Evolutionary conservation across 2,888 invertebrate genomes (phyloP), one percentile per base, ranked within the genome.

Genomic region (Agrotis ipsilon): DNA sequence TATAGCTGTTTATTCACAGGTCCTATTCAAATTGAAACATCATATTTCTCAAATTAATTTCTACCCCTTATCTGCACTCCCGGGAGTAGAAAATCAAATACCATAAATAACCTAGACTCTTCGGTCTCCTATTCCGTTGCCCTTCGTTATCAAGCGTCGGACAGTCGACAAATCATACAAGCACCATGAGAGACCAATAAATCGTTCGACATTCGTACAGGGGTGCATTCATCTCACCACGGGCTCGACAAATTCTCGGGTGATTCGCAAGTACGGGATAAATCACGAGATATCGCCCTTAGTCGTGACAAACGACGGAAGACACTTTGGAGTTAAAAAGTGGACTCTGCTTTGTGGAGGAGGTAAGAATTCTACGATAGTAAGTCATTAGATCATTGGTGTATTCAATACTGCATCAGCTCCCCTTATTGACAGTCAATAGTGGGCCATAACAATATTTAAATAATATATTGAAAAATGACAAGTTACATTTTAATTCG

Each of bases 241-340:
- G 83, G 89, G 90, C 90, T 87, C 88, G 91, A 93, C 94, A 94
- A 94, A 94, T 93, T 89, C 92, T 86, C 89, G 80, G 81, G 74
- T 84, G 87, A 87, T 91, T 86, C 78, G 74, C 86, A 76, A 81
- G 81, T 82, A 68, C 78, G 68, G 87, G 87, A 93, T 94, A 93
- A 92, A 92, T 91, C 89, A 90, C 83, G 76, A 82, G 88, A 88
- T 91, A 92, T 91, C 88, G 83, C 79, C 66, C 77, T 81, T 81
- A 81, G 80, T 78, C 78, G 73, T 87, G 88, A 89, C 85, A 86
- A 88, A 85, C 75, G 72, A 62, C 66, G 67, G 57, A 77, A 69
- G 83, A 64, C 69, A 74, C 24, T 67, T 54, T 58, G 46, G 57
- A 78, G 45, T n/a, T 24, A 59, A 68, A 78, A 65, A 32, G 14